These are phyloP conservation scores for Amphiura filiformis DNA, from an alignment of 35 echinoderm and acorn worm species.

Conservation along the genomic window DNA sequence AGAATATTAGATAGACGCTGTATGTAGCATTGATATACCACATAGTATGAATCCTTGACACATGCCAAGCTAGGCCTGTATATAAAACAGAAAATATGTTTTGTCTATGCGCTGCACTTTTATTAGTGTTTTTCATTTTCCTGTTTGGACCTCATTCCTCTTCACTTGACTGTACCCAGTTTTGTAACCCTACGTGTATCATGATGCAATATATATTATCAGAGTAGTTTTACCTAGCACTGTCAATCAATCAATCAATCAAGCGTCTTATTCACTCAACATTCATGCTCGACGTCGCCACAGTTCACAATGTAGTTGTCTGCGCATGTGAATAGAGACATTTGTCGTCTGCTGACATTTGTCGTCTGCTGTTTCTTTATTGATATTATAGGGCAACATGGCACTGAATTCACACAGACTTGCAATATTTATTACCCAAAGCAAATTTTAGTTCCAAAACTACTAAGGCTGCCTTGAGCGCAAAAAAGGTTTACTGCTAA, in stretches of 20 bases:
- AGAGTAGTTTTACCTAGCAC: background rate
- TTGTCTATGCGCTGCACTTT: background rate
- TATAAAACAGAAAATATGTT: background rate
- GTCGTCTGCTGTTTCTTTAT: no score
- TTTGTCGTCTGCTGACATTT: no score
- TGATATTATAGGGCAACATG: no score
- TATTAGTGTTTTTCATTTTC: background rate
- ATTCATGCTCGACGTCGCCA: no score
- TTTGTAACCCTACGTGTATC: slow-evolving; percentile 1
- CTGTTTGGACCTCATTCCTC: background rate
- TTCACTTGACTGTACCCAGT: background rate
- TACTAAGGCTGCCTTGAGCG: no score
- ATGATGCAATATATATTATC: slow-evolving; percentile 5
- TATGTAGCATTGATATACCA: background rate
- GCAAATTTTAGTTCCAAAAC: no score
- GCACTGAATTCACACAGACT: no score
- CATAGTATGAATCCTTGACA: background rate
- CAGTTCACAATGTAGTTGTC: no score
- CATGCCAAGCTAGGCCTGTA: background rate
- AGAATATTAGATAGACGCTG: background rate
- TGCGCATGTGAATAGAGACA: no score
- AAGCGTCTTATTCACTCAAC: no score
- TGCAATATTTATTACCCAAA: no score
- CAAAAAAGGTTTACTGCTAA: no score
- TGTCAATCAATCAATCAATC: background rate